These are phyloP conservation scores for Gulo gulo DNA, from an alignment of 2,113 vertebrate genomes.

Conservation along the genomic window DNA sequence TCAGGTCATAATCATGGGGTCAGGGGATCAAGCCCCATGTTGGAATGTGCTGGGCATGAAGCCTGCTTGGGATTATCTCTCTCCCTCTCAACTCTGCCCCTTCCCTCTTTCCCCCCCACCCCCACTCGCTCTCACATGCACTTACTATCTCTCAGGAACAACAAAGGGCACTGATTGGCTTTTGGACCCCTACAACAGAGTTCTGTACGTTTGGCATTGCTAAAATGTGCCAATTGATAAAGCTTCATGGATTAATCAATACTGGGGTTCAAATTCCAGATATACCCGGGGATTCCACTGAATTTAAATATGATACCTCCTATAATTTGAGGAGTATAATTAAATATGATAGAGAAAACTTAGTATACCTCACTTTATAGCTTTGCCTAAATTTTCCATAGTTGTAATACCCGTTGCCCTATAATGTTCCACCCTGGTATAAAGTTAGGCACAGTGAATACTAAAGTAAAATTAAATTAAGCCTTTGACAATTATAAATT, in stretches of 20 bases:
- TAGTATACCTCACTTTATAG: not conserved
- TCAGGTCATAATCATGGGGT: not conserved
- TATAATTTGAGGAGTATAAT: not conserved
- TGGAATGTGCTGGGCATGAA: not conserved
- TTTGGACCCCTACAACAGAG: not conserved
- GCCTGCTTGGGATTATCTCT: not conserved
- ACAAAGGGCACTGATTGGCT: not conserved
- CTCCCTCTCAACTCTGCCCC: not conserved
- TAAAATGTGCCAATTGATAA: not conserved
- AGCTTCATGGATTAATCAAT: not conserved
- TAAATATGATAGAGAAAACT: not conserved
- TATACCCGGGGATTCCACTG: not conserved
- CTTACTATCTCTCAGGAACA: not conserved
- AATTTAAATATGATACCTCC: not conserved
- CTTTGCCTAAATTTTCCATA: not conserved
- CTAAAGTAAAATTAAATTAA: not conserved
- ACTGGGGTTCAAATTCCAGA: not conserved
- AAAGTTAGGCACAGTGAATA: not conserved
- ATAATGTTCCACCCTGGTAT: not conserved
- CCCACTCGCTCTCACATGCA: not conserved
- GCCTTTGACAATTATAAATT: not conserved
- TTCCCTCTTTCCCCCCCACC: rapidly evolving
- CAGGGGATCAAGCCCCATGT: not conserved
- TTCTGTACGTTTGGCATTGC: not conserved
- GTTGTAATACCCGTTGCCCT: not conserved